A percentile compares a stretch with the other conserved stretches of the same genome.
phyloP scores from a whole-genome alignment of 2,113 vertebrate genomes.

The Ovibos moschatus region DNA sequence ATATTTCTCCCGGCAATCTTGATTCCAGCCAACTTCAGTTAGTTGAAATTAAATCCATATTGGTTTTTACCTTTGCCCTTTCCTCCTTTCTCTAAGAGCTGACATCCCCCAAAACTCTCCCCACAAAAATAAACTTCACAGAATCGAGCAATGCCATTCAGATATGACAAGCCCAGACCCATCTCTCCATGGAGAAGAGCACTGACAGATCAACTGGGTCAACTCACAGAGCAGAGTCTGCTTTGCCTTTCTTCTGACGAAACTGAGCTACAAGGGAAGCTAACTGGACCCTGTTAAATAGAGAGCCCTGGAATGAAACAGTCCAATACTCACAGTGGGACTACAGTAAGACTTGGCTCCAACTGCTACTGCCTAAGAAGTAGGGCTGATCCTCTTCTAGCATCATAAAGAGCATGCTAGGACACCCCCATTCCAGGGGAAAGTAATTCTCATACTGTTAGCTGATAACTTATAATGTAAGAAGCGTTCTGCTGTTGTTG shows the following conservation, averaged over 20 bases:
- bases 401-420: neutral
- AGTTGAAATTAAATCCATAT: constrained; percentile 14
- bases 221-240: constrained; percentile 2
- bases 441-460: neutral
- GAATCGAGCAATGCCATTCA: neutral
- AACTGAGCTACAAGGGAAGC: neutral
- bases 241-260: neutral
- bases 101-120: neutral
- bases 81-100: neutral
- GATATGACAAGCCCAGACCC: neutral
- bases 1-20: no score
- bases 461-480: neutral
- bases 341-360: neutral
- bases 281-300: neutral
- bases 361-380: neutral
- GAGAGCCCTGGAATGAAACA: neutral
- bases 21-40: neutral
- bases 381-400: neutral
- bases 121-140: neutral
- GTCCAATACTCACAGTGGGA: neutral
- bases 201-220: neutral
- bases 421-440: neutral
- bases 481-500: neutral
- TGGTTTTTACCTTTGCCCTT: neutral
- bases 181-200: neutral